These are phyloP conservation scores for Mastacembelus armatus DNA, from an alignment of 2,797 vertebrate species.

Conservation along the genomic window DNA sequence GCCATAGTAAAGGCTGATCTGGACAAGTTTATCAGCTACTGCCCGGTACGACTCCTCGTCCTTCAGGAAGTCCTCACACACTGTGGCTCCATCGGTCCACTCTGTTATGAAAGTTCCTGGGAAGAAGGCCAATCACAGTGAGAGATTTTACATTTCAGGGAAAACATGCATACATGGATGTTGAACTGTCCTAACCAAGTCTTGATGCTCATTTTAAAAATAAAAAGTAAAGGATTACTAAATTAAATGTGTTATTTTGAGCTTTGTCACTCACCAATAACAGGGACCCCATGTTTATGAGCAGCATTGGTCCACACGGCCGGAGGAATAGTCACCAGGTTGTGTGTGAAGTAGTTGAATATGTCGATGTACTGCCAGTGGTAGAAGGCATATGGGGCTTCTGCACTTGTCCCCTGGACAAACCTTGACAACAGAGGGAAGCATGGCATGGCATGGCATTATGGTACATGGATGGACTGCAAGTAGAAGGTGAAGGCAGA, in stretches of 20 bases:
- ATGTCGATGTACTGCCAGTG: slow-evolving; percentile 95
- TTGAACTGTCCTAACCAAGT: neutral
- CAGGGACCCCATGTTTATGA: slow-evolving; percentile 88
- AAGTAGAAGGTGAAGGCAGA: neutral
- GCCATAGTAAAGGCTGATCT: slow-evolving; percentile 85
- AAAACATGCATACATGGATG: neutral
- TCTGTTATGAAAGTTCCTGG: slow-evolving; percentile 96
- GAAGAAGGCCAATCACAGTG: slow-evolving; percentile 20
- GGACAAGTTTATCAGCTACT: slow-evolving; percentile 89
- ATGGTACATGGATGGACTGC: neutral
- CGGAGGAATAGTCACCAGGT: slow-evolving; percentile 90
- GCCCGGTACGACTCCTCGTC: slow-evolving; percentile 81
- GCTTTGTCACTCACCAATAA: slow-evolving; percentile 86
- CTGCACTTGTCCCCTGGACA: slow-evolving; percentile 86
- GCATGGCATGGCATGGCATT: neutral
- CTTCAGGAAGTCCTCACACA: slow-evolving; percentile 89
- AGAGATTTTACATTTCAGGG: neutral
- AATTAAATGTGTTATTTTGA: neutral
- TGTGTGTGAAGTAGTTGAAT: slow-evolving; percentile 97
- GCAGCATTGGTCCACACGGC: slow-evolving; percentile 93
- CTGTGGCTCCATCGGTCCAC: slow-evolving; percentile 83
- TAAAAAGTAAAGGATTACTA: neutral
- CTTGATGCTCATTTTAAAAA: neutral
- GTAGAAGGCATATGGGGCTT: slow-evolving; percentile 90
- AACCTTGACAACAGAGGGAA: slow-evolving; percentile 82